A percentile compares a stretch with the other conserved stretches of the same genome.
These are phyloP conservation scores for Drosophila nigromelanica DNA, from an alignment of 1,140 invertebrate genomes.

Conservation along the genomic window DNA sequence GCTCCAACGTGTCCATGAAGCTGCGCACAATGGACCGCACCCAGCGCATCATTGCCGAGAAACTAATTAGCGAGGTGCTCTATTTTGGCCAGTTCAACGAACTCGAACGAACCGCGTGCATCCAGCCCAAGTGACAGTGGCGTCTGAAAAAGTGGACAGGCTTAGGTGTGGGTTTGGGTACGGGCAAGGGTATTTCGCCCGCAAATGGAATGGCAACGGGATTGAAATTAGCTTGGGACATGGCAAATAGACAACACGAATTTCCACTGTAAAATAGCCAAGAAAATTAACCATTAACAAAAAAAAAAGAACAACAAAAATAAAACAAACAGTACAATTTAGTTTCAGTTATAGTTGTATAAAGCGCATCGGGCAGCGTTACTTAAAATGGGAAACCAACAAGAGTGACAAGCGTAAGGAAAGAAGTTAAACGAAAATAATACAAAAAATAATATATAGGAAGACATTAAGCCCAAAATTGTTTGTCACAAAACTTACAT, in stretches of 20 bases:
- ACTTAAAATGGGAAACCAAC: slow-evolving; percentile 46
- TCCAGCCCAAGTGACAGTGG: slow-evolving; percentile 82
- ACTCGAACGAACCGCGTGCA: slow-evolving; percentile 71
- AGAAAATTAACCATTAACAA: slow-evolving; percentile 15
- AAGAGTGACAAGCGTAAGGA: not conserved
- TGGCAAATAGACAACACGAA: slow-evolving; percentile 61
- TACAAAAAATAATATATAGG: too few species aligned
- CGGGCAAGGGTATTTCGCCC: slow-evolving; percentile 16
- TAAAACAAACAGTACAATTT: slow-evolving; percentile 70
- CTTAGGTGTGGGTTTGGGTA: not conserved
- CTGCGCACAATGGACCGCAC: slow-evolving; percentile 83
- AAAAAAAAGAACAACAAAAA: slow-evolving; percentile 6
- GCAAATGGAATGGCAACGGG: slow-evolving; percentile 18
- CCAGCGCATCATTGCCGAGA: slow-evolving; percentile 84
- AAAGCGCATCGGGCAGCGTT: slow-evolving; percentile 57
- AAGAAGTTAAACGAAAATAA: too few species aligned
- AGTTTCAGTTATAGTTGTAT: slow-evolving; percentile 64
- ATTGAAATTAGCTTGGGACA: slow-evolving; percentile 40
- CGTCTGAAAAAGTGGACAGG: slow-evolving; percentile 53
- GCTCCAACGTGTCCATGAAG: slow-evolving; percentile 83
- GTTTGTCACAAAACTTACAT: too few species aligned
- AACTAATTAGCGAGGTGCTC: slow-evolving; percentile 84
- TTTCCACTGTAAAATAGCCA: slow-evolving; percentile 67
- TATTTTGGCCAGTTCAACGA: slow-evolving; percentile 84
- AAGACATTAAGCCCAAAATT: too few species aligned